Base-by-base conservation (phyloP, 2,888 invertebrate genomes). In the Paralinhomoeus sp. region DNA sequence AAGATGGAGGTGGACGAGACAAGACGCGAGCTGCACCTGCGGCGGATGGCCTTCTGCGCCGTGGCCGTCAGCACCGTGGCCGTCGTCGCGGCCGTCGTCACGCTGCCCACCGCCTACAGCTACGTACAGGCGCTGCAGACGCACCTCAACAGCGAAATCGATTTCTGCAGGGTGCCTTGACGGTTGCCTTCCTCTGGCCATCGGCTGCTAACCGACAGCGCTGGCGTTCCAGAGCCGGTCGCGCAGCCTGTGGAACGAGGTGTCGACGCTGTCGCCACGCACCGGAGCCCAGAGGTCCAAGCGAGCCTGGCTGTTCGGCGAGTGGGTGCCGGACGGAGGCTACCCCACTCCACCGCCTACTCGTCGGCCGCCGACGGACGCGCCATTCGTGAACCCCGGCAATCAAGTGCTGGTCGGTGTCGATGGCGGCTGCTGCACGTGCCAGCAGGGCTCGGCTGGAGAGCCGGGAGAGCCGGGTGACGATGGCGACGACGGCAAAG, bases 91-190 rank as follows among this genome's bases (percentile, higher is more conserved):
- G 55, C 60, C 24, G 51, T 61, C 40, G 55, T 60, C 24, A 57
- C 60, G 15, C 52, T 60, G 35, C 60, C 60, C 37, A 54, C 61
- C 55, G 51, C 59, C 23, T 60, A 60, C 51, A 56, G 53, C 41
- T 61, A 60, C 43, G 58, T 61, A 9, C 57, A 57, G 43, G 51
- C 50, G 40, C 58, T 60, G 51, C 60, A 60, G 47, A 52, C 53
- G 22, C 60, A 61, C 47, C 47, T 60, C 42, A 55, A 56, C 44
- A 53, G 52, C 42, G 60, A 60, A 48, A 54, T 58, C 22, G 58
- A 61, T 43, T 61, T 59, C 49, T 60, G 60, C 52, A 60, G 58
- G 54, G 56, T 51, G 13, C n/a, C n/a, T n/a, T n/a, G n/a, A n/a
- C n/a, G n/a, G n/a, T n/a, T 27, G 12, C 12, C 27, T 27, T 27